These are phyloP conservation scores for Brienomyrus longianalis DNA, from an alignment of 2,113 vertebrate species.

Conservation along the genomic window DNA sequence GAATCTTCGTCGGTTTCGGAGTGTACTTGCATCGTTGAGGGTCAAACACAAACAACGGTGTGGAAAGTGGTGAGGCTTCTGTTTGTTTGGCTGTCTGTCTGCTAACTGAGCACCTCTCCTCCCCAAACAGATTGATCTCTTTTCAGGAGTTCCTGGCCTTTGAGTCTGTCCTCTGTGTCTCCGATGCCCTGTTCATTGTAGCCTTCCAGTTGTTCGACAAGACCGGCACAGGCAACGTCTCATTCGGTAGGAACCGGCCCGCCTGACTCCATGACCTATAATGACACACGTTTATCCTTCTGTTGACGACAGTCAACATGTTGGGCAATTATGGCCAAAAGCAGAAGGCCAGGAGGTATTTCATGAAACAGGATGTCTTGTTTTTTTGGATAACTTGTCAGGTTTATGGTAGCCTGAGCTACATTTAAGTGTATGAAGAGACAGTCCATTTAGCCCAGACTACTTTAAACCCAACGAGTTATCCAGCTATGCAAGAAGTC, in stretches of 20 bases:
- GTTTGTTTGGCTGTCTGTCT: neutral
- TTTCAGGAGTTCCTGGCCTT: constrained; percentile 97
- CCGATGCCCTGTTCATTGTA: constrained; percentile 92
- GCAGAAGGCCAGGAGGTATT: neutral
- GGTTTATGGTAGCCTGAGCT: too few species aligned
- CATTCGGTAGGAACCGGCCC: constrained; percentile 79
- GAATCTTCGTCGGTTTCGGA: neutral
- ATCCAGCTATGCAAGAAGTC: too few species aligned
- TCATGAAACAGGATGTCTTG: too few species aligned
- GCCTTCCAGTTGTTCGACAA: constrained; percentile 97
- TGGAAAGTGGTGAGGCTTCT: neutral
- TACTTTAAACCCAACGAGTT: too few species aligned
- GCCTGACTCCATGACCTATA: neutral
- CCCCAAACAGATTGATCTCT: constrained; percentile 81
- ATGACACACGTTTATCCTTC: neutral
- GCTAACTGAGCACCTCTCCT: neutral
- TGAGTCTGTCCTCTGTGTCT: constrained; percentile 90
- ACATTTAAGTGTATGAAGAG: too few species aligned
- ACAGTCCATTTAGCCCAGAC: too few species aligned
- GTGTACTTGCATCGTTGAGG: neutral
- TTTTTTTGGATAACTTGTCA: too few species aligned
- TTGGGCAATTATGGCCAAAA: neutral
- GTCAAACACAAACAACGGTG: neutral
- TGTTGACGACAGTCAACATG: neutral
- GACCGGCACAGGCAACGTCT: constrained; percentile 83